Conservation (phyloP, 1,140 invertebrate species). For the Hylaeus anthracinus region DNA sequence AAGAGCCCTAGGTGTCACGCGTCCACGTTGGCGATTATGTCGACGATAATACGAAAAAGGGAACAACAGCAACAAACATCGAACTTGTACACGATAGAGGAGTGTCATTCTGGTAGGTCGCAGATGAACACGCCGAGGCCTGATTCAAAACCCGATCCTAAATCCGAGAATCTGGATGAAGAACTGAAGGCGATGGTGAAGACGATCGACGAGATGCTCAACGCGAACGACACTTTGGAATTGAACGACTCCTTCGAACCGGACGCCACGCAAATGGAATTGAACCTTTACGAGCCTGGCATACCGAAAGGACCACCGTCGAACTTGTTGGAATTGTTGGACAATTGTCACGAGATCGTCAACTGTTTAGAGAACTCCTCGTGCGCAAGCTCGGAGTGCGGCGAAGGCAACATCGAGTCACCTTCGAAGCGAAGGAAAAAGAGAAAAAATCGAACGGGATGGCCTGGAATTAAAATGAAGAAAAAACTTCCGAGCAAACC, state of each 20-base stretch:
- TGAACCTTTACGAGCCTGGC: constrained; percentile 34
- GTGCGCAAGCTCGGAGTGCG: constrained; percentile 78
- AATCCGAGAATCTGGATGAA: constrained; percentile 68
- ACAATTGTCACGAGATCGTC: constrained; percentile 72
- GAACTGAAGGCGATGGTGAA: constrained; percentile 73
- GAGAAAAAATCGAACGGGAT: constrained; percentile 83
- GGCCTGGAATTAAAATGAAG: constrained; percentile 83
- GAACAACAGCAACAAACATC: constrained; percentile 69
- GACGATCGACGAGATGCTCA: constrained; percentile 76
- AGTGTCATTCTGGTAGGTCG: constrained; percentile 42
- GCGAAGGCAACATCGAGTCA: constrained; percentile 69
- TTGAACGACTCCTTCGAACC: constrained; percentile 68
- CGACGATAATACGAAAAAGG: constrained; percentile 75
- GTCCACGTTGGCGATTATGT: constrained; percentile 90
- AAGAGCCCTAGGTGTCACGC: constrained; percentile 93
- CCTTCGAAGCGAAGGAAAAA: constrained; percentile 75
- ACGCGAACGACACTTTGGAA: constrained; percentile 48
- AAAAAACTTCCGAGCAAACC: constrained; percentile 67
- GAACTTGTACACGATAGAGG: constrained; percentile 64
- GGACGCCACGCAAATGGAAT: constrained; percentile 54
- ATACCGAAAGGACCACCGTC: constrained; percentile 71
- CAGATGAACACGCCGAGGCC: constrained; percentile 42
- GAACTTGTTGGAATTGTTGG: constrained; percentile 75
- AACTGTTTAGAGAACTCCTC: constrained; percentile 75
- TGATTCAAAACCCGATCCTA: constrained; percentile 42